A percentile compares a stretch with the other conserved stretches of the same genome.
Evolutionary conservation across 2,113 vertebrate species (phyloP).

Genomic region (Haliaeetus leucogaster): DNA sequence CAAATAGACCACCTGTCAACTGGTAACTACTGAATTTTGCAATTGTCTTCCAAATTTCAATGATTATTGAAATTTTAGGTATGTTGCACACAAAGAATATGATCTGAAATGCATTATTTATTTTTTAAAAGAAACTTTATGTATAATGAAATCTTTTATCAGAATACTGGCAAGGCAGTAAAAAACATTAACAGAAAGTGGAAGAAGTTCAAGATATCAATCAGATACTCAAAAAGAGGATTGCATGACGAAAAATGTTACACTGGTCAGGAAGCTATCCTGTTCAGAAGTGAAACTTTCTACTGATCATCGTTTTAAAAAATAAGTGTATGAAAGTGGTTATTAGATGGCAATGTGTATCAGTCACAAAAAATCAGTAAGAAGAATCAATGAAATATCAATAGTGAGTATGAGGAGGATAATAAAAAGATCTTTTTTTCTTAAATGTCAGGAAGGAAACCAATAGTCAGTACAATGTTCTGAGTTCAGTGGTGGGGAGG

Average conservation of each 20-base stretch:
- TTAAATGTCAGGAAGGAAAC: too few species aligned
- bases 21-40: background rate
- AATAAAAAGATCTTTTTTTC: background rate
- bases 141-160: background rate
- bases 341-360: background rate
- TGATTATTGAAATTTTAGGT: background rate
- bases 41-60: background rate
- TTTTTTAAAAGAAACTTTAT: background rate
- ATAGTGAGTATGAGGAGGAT: accelerated
- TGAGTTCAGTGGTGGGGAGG: background rate
- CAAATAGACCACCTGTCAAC: accelerated
- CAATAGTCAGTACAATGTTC: accelerated
- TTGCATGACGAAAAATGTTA: background rate
- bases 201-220: background rate
- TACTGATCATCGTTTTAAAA: background rate
- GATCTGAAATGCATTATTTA: background rate
- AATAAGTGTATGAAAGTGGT: accelerated
- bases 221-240: background rate
- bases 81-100: background rate
- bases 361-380: background rate
- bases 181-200: background rate
- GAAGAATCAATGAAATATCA: background rate
- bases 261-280: background rate
- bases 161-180: background rate
- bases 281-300: background rate